Evolutionary conservation across 2,888 invertebrate species (phyloP), one percentile per base, ranked within the genome.

Genomic region (Allophyes oxyacanthae): DNA sequence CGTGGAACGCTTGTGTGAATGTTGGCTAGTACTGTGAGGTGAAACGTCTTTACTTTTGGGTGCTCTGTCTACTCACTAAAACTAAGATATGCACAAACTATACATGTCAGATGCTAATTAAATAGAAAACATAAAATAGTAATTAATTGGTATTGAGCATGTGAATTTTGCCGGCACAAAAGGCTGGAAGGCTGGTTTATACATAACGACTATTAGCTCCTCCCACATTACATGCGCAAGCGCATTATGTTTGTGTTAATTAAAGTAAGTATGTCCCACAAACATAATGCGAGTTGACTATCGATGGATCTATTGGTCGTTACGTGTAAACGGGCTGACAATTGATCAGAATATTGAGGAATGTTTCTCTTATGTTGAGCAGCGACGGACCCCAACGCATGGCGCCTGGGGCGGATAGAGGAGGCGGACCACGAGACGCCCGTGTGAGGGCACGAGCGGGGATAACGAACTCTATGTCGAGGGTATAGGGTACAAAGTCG

Each of bases 371-470:
- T 25, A 15, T 9, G 40, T 13, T 43, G 11, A 0, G n/a, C 93
- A 95, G 96, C 96, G 72, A 95, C 96, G 66, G 97, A 97, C 91
- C 96, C 96, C 58, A 97, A 97, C 89, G 97, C 97, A 69, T 97
- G 97, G 97, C 95, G 97, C 65, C 95, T 97, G 78, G 97, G 97
- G 71, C 95, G 97, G 82, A 97, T 97, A 91, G 97, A 97, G 89
- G 97, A 97, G 92, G 95, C 96, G 72, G 97, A 97, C 83, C 97
- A 97, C 85, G 97, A 97, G 90, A 97, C 97, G 86, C 96, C 97
- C 71, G 97, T 97, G 87, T 97, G 95, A 96, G 92, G 88, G 56
- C 88, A 86, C 82, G 25, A 25, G 25, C 25, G 4, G 25, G 25
- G 25, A 25, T 25, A 64, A 63, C 26, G 63, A 69, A 64, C 64